These are phyloP conservation scores for Apis florea DNA, from an alignment of 1,140 invertebrate species.

Conservation along the genomic window DNA sequence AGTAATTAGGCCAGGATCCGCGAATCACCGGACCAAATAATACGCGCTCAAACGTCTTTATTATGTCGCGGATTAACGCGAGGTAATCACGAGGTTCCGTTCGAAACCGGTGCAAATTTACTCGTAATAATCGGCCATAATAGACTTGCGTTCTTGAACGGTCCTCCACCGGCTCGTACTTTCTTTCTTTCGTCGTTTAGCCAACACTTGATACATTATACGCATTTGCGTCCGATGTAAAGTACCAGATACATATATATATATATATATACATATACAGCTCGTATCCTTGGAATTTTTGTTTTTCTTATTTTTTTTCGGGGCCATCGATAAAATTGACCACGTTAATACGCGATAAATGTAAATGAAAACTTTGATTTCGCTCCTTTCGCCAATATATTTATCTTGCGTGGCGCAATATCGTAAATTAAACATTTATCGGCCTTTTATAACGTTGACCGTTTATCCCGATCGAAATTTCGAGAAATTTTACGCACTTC, in stretches of 20 bases:
- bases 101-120: constrained; percentile 47
- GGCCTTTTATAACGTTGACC: background rate
- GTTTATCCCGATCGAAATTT: background rate
- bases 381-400: background rate
- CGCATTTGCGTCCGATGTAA: background rate
- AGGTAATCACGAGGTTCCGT: constrained; percentile 65
- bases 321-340: background rate
- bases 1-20: constrained; percentile 64
- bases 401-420: background rate
- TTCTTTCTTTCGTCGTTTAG: background rate
- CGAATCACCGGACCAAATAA: constrained; percentile 42
- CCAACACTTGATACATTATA: background rate
- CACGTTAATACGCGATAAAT: background rate
- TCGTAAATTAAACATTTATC: constrained; percentile 33
- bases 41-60: constrained; percentile 63
- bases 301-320: background rate
- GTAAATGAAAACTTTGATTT: constrained; percentile 1
- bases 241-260: no score
- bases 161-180: background rate
- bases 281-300: background rate
- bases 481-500: background rate
- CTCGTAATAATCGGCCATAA: constrained; percentile 53
- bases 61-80: constrained; percentile 64
- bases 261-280: no score
- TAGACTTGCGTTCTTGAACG: background rate